phyloP scores from a whole-genome alignment of 2,888 invertebrate genomes.

The Tetragnatha montana region DNA sequence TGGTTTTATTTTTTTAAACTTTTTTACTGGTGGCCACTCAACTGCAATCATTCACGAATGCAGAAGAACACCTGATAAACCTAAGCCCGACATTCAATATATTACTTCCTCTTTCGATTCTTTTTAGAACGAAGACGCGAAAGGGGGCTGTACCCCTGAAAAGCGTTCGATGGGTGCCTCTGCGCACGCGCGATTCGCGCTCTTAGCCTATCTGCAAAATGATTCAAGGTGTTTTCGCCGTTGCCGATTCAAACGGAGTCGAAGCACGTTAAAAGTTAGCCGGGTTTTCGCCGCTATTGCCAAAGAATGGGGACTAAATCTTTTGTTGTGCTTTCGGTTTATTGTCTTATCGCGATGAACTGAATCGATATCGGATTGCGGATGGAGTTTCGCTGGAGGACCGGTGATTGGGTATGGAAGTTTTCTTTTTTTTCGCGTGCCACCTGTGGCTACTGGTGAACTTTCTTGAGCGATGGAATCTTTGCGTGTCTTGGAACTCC shows the following conservation, averaged over 20 bases:
- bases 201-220: constrained; percentile 69
- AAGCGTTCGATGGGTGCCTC: constrained; percentile 60
- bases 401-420: neutral
- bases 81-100: constrained; percentile 49
- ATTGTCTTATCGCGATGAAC: neutral
- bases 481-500: neutral
- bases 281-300: neutral
- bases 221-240: constrained; percentile 63
- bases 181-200: constrained; percentile 53
- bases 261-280: constrained; percentile 24
- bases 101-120: constrained; percentile 24
- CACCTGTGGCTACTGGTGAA: constrained; percentile 30
- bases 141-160: constrained; percentile 42
- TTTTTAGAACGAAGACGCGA: constrained; percentile 16
- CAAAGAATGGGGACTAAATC: neutral
- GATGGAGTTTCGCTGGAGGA: neutral
- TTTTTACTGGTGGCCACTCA: constrained; percentile 2
- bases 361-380: neutral
- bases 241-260: constrained; percentile 41
- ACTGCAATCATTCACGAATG: constrained; percentile 42
- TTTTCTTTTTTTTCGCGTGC: neutral
- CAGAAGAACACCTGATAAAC: constrained; percentile 60
- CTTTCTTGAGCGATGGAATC: constrained; percentile 9
- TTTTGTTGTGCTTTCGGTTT: neutral
- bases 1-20: neutral